These are phyloP conservation scores for Piaya cayana DNA, from an alignment of 2,113 vertebrate species.

Conservation along the genomic window DNA sequence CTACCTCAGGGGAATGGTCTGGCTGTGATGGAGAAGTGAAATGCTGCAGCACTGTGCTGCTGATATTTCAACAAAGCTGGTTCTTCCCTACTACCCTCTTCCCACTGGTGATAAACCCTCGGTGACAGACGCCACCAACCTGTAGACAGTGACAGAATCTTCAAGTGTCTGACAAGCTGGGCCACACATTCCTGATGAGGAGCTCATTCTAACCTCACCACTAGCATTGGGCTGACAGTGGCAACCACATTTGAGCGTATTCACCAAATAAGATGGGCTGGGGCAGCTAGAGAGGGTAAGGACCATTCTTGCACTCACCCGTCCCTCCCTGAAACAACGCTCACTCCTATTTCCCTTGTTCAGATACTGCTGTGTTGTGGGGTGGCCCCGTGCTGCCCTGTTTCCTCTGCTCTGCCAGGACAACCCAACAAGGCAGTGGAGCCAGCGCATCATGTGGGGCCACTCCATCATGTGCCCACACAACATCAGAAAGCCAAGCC, in stretches of 20 bases:
- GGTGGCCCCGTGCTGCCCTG: no score
- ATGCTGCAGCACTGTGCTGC: neutral
- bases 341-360: fast-evolving
- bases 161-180: neutral
- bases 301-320: neutral
- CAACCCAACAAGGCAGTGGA: neutral
- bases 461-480: neutral
- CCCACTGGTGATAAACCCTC: neutral
- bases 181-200: neutral
- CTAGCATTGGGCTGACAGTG: neutral
- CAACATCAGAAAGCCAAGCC: neutral
- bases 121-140: neutral
- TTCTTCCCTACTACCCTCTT: neutral
- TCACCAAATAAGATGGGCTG: fast-evolving
- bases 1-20: neutral
- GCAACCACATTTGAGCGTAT: neutral
- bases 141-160: neutral
- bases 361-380: fast-evolving
- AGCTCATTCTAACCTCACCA: neutral
- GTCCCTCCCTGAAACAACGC: neutral
- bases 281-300: neutral
- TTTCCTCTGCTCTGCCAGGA: neutral
- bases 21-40: neutral
- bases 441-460: neutral
- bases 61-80: neutral